Conservation (phyloP, 2,113 vertebrate genomes). For the Shinisaurus crocodilurus region DNA sequence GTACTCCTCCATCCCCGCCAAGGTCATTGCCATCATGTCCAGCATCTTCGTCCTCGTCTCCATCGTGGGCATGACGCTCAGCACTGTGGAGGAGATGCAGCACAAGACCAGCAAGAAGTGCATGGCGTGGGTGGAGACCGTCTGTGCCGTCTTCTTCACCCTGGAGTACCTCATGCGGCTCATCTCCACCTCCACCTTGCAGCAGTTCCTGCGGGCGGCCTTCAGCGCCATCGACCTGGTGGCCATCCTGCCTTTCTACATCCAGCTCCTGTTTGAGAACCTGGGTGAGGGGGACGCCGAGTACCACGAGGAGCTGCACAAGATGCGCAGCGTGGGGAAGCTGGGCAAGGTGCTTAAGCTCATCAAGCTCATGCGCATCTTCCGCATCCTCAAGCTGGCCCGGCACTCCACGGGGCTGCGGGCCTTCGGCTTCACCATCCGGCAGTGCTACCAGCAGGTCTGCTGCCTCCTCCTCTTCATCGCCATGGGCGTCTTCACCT, state of each 20-base stretch:
- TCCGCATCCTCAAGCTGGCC: slow-evolving; percentile 90
- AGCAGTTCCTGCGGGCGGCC: slow-evolving; percentile 74
- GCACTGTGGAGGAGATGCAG: slow-evolving; percentile 85
- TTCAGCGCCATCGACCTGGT: slow-evolving; percentile 87
- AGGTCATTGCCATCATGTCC: slow-evolving; percentile 80
- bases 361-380: slow-evolving; percentile 91
- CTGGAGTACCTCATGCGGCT: slow-evolving; percentile 83
- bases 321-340: slow-evolving; percentile 88
- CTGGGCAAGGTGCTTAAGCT: slow-evolving; percentile 92
- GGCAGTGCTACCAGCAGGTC: slow-evolving; percentile 93
- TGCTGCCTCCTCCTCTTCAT: slow-evolving; percentile 93
- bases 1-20: slow-evolving; percentile 80
- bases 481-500: slow-evolving; percentile 91
- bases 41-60: slow-evolving; percentile 86
- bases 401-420: slow-evolving; percentile 91
- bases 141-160: slow-evolving; percentile 85
- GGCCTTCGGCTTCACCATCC: slow-evolving; percentile 91
- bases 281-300: slow-evolving; percentile 76
- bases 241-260: slow-evolving; percentile 89
- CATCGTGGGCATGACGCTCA: slow-evolving; percentile 84
- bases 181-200: slow-evolving; percentile 75
- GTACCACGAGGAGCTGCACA: slow-evolving; percentile 85
- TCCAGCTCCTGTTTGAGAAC: slow-evolving; percentile 86
- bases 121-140: slow-evolving; percentile 82
- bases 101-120: slow-evolving; percentile 71